These are phyloP conservation scores for Nyctibius bracteatus DNA, from an alignment of 2,113 vertebrate species.

Conservation along the genomic window DNA sequence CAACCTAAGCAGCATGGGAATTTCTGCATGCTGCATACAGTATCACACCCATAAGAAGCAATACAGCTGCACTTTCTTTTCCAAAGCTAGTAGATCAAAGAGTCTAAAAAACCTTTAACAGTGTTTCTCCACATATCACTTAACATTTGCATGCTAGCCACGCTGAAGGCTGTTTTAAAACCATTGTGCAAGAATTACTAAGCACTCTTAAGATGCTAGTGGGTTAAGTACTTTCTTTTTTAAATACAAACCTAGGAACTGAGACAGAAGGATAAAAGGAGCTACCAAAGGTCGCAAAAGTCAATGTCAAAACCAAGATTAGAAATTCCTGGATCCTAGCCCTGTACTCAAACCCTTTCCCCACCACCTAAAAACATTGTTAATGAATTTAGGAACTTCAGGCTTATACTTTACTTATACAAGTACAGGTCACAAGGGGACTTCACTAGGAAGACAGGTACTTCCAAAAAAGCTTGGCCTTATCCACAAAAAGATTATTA, in stretches of 20 bases:
- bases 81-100: not conserved
- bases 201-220: not conserved
- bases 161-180: not conserved
- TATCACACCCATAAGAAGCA: not conserved
- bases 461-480: not conserved
- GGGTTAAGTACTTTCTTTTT: slow-evolving; percentile 8
- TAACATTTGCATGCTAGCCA: not conserved
- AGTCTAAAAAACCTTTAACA: not conserved
- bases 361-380: not conserved
- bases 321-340: slow-evolving; percentile 4
- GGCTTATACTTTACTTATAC: not conserved
- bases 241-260: not conserved
- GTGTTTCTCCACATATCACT: not conserved
- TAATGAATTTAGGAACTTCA: not conserved
- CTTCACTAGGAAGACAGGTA: not conserved
- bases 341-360: not conserved
- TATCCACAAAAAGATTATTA: not conserved
- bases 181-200: slow-evolving; percentile 11
- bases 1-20: not conserved
- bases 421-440: not conserved
- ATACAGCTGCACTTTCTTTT: not conserved
- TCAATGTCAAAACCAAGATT: slow-evolving; percentile 32
- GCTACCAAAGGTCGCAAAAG: slow-evolving; percentile 37
- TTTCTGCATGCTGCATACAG: not conserved
- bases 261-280: not conserved